Base-by-base conservation (phyloP, 2,113 vertebrate species). In the Phylloscopus trochiloides region DNA sequence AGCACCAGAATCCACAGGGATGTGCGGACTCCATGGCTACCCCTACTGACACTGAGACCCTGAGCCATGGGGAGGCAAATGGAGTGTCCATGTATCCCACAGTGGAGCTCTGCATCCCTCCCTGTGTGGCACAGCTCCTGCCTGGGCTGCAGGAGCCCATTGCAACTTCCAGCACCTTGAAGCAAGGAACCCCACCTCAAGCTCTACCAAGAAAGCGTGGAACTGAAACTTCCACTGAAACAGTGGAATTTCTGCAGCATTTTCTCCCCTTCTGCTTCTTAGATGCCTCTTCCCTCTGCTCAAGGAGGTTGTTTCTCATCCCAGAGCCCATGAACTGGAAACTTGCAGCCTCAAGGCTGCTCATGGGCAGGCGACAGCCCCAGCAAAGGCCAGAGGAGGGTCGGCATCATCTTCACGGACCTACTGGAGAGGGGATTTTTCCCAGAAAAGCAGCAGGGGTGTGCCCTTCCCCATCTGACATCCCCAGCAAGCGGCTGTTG, bases 381-480 rank as follows among this genome's bases (percentile, higher is more conserved):
- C 25, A 6, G 66, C 0, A 2, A 72, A 54, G 62, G 40, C 63
- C 86, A 59, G 51, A 65, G 47, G 59, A 92, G 24, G 62, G 86
- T 61, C 25, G 0, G 54, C 58, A 86, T 20, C 79, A 31, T 84
- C 79, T 84, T 86, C 76, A 31, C 0, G 1, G 86, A 92, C 75
- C 72, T 95, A 93, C 88, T 93, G 88, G 66, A 84, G 75, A 74
- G 70, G 90, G 73, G 84, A 43, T 74, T 84, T 95, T 97, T 96
- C 93, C 95, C 95, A 95, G 93, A 96, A 95, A 81, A 97, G 90
- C 94, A 94, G 92, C 94, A 96, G 96, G 94, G 83, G 55, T 90
- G 76, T 88, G 88, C 91, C 88, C 68, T 96, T 92, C 88, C 72
- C 92, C 92, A 95, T 88, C 76, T 94, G 96, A 94, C 88, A 92